Conservation (phyloP, 2,113 vertebrate species). For the Rhinichthys klamathensis region DNA sequence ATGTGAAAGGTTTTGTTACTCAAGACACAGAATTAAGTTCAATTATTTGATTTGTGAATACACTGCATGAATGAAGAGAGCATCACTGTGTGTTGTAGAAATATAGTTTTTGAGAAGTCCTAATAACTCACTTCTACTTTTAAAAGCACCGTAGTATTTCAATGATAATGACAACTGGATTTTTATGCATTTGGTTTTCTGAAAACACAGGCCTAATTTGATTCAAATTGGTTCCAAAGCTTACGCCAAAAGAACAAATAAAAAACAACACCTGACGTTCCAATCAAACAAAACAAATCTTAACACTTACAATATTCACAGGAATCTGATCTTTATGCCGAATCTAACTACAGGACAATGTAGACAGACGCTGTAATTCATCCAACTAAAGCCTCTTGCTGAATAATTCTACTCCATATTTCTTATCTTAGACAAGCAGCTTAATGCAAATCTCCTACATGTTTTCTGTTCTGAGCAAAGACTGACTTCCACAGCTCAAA, state of each 20-base stretch:
- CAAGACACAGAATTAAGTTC: neutral
- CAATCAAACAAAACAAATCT: neutral
- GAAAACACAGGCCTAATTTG: neutral
- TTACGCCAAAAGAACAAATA: neutral
- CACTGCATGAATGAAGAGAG: neutral
- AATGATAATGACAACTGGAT: neutral
- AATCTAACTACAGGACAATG: neutral
- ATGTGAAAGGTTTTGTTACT: neutral
- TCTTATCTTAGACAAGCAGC: slow-evolving; percentile 12
- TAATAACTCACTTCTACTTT: neutral
- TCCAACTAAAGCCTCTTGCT: slow-evolving; percentile 5
- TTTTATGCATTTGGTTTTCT: neutral
- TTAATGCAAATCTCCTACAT: slow-evolving; percentile 25
- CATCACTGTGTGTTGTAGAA: neutral
- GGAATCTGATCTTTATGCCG: neutral
- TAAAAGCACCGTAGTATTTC: neutral
- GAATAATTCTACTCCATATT: slow-evolving; percentile 24
- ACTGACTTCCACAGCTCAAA: neutral
- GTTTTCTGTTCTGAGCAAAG: slow-evolving; percentile 27
- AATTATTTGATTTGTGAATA: neutral
- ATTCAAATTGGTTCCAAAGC: neutral
- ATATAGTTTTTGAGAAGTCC: neutral
- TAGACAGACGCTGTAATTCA: neutral
- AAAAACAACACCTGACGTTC: neutral
- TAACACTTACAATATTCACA: neutral